These are phyloP conservation scores for Polypterus senegalus DNA, from an alignment of 2,113 vertebrate genomes.

Conservation along the genomic window DNA sequence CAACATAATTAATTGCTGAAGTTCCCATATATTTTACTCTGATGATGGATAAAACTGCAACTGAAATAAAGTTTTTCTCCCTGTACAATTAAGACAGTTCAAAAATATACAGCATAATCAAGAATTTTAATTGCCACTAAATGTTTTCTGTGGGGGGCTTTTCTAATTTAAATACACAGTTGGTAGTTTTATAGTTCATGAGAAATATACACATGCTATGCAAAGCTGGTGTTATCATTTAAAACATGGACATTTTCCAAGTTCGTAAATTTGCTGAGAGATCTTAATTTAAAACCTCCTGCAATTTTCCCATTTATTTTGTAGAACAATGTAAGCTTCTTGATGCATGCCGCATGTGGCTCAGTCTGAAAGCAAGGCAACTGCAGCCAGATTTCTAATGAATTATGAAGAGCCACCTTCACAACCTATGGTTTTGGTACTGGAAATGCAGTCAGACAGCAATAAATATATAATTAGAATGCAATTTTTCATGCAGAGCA, in stretches of 20 bases:
- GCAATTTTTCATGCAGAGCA: neutral
- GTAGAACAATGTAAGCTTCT: neutral
- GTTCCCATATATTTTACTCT: too few relatives aligned
- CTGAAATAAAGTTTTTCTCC: too few relatives aligned
- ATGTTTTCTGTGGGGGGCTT: neutral
- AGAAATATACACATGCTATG: too few relatives aligned
- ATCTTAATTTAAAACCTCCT: neutral
- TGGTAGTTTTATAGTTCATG: neutral
- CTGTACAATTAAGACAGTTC: too few relatives aligned
- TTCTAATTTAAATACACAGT: neutral
- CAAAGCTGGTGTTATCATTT: too few relatives aligned
- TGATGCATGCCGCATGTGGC: neutral
- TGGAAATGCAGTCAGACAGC: neutral
- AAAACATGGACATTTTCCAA: neutral
- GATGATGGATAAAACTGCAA: too few relatives aligned
- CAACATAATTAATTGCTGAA: too few relatives aligned
- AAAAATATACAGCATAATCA: too few relatives aligned
- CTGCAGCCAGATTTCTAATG: slow-evolving; percentile 1
- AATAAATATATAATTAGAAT: neutral
- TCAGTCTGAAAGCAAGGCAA: neutral
- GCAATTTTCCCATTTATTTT: neutral
- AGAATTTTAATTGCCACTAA: too few relatives aligned
- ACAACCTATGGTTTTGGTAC: neutral
- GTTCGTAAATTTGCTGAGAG: neutral
- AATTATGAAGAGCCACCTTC: neutral